Evolutionary conservation across 2,797 vertebrate species (phyloP).

Genomic region (Tokudaia muenninki): DNA sequence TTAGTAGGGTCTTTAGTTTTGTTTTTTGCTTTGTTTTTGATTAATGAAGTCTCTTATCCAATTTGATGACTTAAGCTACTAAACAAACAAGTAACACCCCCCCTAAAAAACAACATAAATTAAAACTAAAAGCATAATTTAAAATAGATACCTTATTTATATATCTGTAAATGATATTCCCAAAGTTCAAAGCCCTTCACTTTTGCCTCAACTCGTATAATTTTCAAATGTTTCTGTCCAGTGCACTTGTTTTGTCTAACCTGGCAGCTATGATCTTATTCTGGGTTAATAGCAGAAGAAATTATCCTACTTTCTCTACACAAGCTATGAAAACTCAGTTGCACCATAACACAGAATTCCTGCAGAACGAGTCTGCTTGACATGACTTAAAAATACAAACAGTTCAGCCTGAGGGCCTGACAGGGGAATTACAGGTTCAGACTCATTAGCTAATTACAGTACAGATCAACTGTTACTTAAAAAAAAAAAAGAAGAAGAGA

Average conservation of each 20-base stretch:
- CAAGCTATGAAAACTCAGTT: constrained; percentile 12
- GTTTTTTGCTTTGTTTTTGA: neutral
- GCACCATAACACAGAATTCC: constrained; percentile 20
- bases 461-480: constrained; percentile 42
- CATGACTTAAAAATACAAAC: constrained; percentile 67
- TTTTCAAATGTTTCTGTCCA: neutral
- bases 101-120: neutral
- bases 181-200: neutral
- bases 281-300: neutral
- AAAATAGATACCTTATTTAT: neutral
- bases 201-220: neutral
- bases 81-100: neutral
- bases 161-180: neutral
- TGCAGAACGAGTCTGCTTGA: constrained; percentile 53
- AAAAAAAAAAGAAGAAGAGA: neutral
- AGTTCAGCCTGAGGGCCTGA: constrained; percentile 53
- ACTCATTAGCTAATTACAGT: constrained; percentile 69
- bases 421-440: constrained; percentile 64
- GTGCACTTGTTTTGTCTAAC: neutral
- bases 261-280: neutral
- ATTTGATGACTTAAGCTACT: neutral
- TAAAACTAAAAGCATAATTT: neutral
- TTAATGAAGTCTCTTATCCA: neutral
- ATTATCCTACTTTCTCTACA: neutral
- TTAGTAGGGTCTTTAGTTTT: neutral